These are phyloP conservation scores for Ptychodera flava DNA, from an alignment of 35 echinoderm and acorn worm species.

Conservation along the genomic window DNA sequence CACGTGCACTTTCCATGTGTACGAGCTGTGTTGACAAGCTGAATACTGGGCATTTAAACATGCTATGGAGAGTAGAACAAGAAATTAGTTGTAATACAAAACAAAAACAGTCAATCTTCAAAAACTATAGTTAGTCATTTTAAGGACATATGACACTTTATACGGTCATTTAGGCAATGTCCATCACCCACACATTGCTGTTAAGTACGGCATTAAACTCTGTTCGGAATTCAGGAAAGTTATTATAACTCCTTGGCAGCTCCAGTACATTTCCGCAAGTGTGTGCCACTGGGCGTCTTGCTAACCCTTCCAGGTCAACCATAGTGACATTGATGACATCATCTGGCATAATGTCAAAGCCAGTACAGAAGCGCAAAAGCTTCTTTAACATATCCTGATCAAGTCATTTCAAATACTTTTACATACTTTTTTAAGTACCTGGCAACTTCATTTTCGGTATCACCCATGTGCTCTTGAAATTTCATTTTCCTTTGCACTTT, in stretches of 20 bases:
- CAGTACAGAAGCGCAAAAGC: conserved; percentile 31
- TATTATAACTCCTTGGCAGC: conserved; percentile 24
- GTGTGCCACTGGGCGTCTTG: conserved; percentile 20
- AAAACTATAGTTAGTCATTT: too few species aligned
- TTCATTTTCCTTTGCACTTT: not conserved
- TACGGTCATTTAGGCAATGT: too few species aligned
- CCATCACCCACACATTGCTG: conserved; percentile 29
- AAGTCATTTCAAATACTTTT: not conserved
- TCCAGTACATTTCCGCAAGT: conserved; percentile 23
- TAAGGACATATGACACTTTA: too few species aligned
- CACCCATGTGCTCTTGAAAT: not conserved
- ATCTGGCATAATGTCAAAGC: not conserved
- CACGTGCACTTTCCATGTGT: too few species aligned
- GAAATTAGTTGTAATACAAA: too few species aligned
- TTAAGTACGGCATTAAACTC: conserved; percentile 33
- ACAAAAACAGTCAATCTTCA: too few species aligned
- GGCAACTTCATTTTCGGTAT: not conserved
- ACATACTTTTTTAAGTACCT: not conserved
- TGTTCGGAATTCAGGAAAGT: conserved; percentile 21
- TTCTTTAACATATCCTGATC: conserved; percentile 3
- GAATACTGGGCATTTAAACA: too few species aligned
- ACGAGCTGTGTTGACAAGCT: too few species aligned
- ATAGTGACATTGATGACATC: conserved; percentile 12
- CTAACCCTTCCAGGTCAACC: not conserved
- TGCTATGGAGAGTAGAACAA: too few species aligned